These are phyloP conservation scores for Zelleria hepariella DNA, from an alignment of 2,888 invertebrate species.

Conservation along the genomic window DNA sequence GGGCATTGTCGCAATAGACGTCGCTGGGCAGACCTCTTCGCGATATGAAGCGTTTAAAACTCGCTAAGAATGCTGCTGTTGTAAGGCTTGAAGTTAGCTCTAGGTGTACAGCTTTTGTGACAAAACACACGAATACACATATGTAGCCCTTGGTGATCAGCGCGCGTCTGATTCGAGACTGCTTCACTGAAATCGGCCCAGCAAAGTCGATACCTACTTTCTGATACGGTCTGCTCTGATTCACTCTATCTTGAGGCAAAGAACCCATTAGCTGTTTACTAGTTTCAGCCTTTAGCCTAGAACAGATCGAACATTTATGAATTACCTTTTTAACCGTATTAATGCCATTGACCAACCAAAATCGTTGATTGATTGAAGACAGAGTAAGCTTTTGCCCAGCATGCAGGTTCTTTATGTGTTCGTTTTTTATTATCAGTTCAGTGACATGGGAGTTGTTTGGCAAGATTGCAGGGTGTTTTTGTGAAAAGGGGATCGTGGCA, in stretches of 20 bases:
- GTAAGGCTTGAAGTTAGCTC: slow-evolving; percentile 8
- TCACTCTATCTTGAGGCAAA: slow-evolving; percentile 11
- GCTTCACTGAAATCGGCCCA: slow-evolving; percentile 14
- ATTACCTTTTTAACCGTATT: slow-evolving; percentile 14
- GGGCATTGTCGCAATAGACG: background rate
- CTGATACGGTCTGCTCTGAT: slow-evolving; percentile 9
- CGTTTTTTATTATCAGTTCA: background rate
- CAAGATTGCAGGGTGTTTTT: slow-evolving; percentile 1
- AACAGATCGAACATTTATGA: slow-evolving; percentile 16
- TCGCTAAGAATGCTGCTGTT: background rate
- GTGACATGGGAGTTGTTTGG: background rate
- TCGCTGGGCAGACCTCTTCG: slow-evolving; percentile 2
- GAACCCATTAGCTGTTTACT: slow-evolving; percentile 15
- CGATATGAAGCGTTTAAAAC: background rate
- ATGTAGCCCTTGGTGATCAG: slow-evolving; percentile 13
- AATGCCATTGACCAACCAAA: slow-evolving; percentile 15
- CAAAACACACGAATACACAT: slow-evolving; percentile 13
- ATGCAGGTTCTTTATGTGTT: slow-evolving; percentile 10
- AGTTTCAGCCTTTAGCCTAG: slow-evolving; percentile 12
- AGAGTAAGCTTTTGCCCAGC: slow-evolving; percentile 10
- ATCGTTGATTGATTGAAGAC: slow-evolving; percentile 10
- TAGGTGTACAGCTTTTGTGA: slow-evolving; percentile 12
- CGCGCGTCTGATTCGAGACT: slow-evolving; percentile 9
- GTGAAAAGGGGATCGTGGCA: background rate
- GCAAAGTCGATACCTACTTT: slow-evolving; percentile 14